phyloP scores from a whole-genome alignment of 2,888 invertebrate genomes.

The Palloptera scutellata region DNA sequence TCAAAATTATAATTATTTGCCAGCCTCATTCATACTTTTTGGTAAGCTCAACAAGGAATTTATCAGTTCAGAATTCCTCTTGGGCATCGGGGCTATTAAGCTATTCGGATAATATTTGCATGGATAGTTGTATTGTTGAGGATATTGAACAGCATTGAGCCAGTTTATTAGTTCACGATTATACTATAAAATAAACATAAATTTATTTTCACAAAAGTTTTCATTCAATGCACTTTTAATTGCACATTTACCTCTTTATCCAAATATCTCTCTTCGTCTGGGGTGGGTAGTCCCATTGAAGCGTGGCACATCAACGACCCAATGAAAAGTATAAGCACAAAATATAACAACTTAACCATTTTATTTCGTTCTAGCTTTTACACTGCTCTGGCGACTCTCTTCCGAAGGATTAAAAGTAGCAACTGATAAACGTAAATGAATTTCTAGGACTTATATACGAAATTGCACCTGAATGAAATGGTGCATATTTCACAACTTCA shows the following conservation, averaged over 20 bases:
- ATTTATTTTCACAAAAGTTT: neutral
- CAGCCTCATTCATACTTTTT: slow-evolving; percentile 78
- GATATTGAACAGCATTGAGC: slow-evolving; percentile 52
- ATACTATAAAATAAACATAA: slow-evolving; percentile 42
- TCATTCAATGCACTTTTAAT: too few species aligned
- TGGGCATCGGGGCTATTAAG: slow-evolving; percentile 61
- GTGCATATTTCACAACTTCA: slow-evolving; percentile 21
- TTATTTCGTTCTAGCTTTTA: slow-evolving; percentile 13
- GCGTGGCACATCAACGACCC: slow-evolving; percentile 32
- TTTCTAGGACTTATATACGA: slow-evolving; percentile 46
- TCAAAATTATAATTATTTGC: slow-evolving; percentile 65
- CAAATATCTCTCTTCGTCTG: slow-evolving; percentile 60
- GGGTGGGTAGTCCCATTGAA: slow-evolving; percentile 47
- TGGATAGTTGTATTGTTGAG: slow-evolving; percentile 47
- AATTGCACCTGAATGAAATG: neutral
- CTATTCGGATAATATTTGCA: slow-evolving; percentile 52
- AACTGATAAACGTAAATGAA: slow-evolving; percentile 37
- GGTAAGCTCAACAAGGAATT: slow-evolving; percentile 80
- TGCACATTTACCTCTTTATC: slow-evolving; percentile 56
- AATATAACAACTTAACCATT: slow-evolving; percentile 38
- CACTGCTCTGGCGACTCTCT: neutral
- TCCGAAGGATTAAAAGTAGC: slow-evolving; percentile 31
- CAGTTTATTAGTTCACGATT: slow-evolving; percentile 57
- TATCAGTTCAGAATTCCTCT: slow-evolving; percentile 77
- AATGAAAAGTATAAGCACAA: slow-evolving; percentile 30